These are phyloP conservation scores for Chiloscyllium punctatum DNA, from an alignment of 2,797 vertebrate species.

Conservation along the genomic window DNA sequence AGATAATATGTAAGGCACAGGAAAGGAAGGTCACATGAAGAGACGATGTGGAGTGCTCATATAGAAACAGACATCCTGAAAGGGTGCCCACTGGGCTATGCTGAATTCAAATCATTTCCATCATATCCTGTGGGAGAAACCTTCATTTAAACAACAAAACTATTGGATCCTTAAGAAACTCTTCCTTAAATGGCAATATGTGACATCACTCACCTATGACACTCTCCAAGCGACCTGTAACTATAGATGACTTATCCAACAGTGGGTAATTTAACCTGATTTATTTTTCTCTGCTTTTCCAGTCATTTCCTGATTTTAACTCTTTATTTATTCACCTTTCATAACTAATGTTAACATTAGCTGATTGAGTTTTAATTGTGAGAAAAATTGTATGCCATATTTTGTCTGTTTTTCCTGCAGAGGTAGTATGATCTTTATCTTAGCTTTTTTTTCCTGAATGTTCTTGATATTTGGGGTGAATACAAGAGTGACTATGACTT, in stretches of 20 bases:
- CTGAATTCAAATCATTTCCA: background rate
- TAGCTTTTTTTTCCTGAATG: background rate
- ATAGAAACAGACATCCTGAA: constrained; percentile 20
- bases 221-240: background rate
- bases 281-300: background rate
- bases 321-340: background rate
- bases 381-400: background rate
- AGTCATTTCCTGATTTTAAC: background rate
- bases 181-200: background rate
- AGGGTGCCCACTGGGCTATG: background rate
- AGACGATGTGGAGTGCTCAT: constrained; percentile 6
- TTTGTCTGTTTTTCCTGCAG: background rate
- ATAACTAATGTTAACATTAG: background rate
- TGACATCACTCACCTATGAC: background rate
- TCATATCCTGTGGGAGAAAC: background rate
- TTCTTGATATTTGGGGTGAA: background rate
- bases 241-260: background rate
- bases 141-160: background rate
- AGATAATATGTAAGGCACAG: background rate
- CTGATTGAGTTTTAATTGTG: background rate
- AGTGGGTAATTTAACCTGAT: background rate
- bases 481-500: background rate
- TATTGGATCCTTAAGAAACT: background rate
- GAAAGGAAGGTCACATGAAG: constrained; percentile 28
- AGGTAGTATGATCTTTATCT: background rate